Evolutionary conservation across 1,140 invertebrate species (phyloP).

Genomic region (Pogonognathellus flavescens): DNA sequence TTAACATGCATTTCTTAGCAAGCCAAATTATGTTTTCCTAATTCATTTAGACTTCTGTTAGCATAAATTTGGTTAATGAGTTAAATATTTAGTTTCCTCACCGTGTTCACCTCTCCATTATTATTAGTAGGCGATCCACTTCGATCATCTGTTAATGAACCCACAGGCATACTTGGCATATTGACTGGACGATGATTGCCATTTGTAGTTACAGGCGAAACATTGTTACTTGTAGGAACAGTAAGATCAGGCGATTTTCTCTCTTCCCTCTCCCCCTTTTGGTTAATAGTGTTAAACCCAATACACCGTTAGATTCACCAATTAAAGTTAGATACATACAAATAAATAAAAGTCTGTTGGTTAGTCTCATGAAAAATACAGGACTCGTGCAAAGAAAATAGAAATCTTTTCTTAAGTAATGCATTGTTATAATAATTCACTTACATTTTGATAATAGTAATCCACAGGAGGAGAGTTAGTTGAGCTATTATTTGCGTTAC

Average conservation of each 20-base stretch:
- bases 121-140: constrained; percentile 43
- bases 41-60: background rate
- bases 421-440: background rate
- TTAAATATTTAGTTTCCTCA: constrained; percentile 8
- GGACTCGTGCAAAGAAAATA: background rate
- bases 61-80: background rate
- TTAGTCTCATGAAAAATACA: background rate
- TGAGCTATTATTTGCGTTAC: constrained; percentile 49
- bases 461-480: constrained; percentile 54
- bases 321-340: constrained; percentile 17
- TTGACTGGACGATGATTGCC: constrained; percentile 45
- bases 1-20: too few relatives aligned
- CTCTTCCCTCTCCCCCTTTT: constrained; percentile 29
- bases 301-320: constrained; percentile 1
- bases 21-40: background rate
- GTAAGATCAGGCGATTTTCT: constrained; percentile 29
- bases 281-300: constrained; percentile 38
- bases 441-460: constrained; percentile 64
- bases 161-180: constrained; percentile 4
- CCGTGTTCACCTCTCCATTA: constrained; percentile 22
- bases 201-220: constrained; percentile 29
- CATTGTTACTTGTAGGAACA: constrained; percentile 49
- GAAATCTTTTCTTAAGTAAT: too few relatives aligned
- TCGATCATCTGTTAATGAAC: constrained; percentile 19
- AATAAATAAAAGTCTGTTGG: background rate